Percentiles rank a stretch among this genome's conserved stretches.
Conservation (phyloP, 2,113 vertebrate genomes). For the Calidris pygmaea region DNA sequence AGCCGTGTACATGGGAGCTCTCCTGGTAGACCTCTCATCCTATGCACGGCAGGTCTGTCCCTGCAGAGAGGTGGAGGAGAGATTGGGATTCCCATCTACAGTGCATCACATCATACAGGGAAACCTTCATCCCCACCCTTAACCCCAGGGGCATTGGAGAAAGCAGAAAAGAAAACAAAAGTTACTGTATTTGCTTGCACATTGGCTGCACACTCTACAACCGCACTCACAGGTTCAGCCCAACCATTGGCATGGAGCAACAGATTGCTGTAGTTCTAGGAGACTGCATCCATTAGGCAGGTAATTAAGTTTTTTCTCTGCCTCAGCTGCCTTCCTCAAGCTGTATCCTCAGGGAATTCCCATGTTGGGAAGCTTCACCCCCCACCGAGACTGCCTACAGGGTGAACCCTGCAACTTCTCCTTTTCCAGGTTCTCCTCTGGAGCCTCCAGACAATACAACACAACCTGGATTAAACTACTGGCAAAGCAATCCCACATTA, state of each 20-base stretch:
- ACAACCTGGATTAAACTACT: background rate
- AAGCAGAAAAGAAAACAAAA: background rate
- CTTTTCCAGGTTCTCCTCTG: background rate
- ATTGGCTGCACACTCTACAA: background rate
- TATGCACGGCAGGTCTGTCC: background rate
- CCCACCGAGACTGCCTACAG: background rate
- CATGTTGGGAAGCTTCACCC: background rate
- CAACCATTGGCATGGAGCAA: background rate
- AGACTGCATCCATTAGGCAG: background rate
- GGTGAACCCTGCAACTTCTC: background rate
- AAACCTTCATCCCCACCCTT: conserved; percentile 2
- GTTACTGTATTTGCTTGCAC: background rate
- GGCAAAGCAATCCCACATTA: background rate
- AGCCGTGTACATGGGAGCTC: background rate
- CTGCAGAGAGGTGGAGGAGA: background rate
- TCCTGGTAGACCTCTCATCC: background rate
- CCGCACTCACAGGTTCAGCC: background rate
- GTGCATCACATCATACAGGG: background rate
- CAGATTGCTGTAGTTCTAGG: background rate
- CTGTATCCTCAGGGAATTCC: conserved; percentile 32
- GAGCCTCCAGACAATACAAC: background rate
- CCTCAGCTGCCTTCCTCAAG: background rate
- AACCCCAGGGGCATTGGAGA: background rate
- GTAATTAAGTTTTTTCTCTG: conserved; percentile 25
- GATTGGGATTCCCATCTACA: background rate